phyloP scores from a whole-genome alignment of 2,797 vertebrate genomes.

The Meriones psammophilus region DNA sequence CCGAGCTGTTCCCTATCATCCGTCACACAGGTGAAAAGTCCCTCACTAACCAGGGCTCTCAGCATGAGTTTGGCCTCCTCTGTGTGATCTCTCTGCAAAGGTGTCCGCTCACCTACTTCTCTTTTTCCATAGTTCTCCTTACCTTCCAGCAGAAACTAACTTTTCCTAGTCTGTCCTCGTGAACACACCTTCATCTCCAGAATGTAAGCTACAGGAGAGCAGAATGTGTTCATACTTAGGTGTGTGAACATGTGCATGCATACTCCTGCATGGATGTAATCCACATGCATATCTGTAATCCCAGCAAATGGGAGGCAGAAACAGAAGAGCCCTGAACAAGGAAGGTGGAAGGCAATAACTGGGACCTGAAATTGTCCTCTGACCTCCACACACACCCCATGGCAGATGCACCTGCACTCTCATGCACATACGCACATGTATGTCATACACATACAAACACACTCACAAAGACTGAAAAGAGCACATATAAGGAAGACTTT shows the following conservation, averaged over 20 bases:
- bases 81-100: neutral
- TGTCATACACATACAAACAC: neutral
- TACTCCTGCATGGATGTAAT: neutral
- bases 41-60: neutral
- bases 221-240: neutral
- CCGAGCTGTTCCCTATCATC: neutral
- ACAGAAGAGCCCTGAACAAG: neutral
- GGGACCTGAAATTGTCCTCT: neutral
- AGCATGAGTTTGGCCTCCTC: neutral
- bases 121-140: neutral
- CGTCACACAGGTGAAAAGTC: neutral
- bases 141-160: neutral
- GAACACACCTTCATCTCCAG: neutral
- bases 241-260: neutral
- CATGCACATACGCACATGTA: neutral
- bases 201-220: neutral
- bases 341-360: neutral
- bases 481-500: neutral
- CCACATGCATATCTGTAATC: neutral
- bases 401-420: neutral
- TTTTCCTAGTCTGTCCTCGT: neutral
- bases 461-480: neutral
- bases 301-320: neutral
- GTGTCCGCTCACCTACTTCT: neutral
- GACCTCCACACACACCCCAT: neutral